Evolutionary conservation across 2,888 invertebrate species (phyloP), one percentile per base, ranked within the genome.

Genomic region (Machimus atricapillus): DNA sequence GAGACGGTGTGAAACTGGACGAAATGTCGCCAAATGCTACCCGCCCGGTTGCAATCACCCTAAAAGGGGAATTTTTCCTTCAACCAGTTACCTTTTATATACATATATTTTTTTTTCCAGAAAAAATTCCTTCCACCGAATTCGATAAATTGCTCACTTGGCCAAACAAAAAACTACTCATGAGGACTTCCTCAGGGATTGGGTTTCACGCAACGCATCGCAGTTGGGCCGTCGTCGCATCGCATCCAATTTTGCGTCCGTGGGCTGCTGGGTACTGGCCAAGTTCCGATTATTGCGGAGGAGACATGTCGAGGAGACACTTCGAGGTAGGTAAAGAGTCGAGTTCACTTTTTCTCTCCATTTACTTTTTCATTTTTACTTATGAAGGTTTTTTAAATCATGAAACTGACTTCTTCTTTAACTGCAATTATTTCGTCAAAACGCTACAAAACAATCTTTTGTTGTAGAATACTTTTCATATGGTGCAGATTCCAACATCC

Each of bases 111-210:
- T n/a, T 56, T 56, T 56, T n/a, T 56, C 8, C n/a, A n/a, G 19
- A 46, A 79, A 79, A 79, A 79, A 40, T 79, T 66, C 56, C 16
- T 74, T 85, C 74, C 85, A 76, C 74, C 74, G 85, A 85, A 85
- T 85, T 74, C 74, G 43, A 46, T 76, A 74, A 74, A 85, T 52
- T 52, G 74, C 52, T 85, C 74, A 85, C 74, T 85, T 85, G 85
- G 52, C 31, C 85, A 85, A 23, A 52, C 85, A 85, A 74, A 85
- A 78, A 86, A 79, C 40, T 86, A 81, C 46, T 79, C 79, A 86
- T 66, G 86, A 79, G 66, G 77, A 86, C 79, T 86, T 86, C 86
- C 86, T 79, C 73, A 19, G 66, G 79, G 79, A 79, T 86, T 73
- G 43, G 31, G 16, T 86, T 86, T 43, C 86, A 86, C 40, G n/a